Percentiles rank a stretch among this genome's conserved stretches.
These are phyloP conservation scores for Amblyteles armatorius DNA, from an alignment of 2,888 invertebrate species.

Conservation along the genomic window DNA sequence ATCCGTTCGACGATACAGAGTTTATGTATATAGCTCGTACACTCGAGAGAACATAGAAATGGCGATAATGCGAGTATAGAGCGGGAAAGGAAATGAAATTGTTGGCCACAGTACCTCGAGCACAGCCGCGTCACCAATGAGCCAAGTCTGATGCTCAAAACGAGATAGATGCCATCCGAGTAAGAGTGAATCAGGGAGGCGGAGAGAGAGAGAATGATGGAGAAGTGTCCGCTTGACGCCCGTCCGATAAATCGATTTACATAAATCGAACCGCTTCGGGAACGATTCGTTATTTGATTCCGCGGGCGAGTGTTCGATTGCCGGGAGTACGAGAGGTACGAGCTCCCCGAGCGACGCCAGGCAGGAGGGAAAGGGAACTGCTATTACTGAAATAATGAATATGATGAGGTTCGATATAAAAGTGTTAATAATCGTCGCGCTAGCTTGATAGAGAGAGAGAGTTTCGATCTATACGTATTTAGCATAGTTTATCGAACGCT, in stretches of 20 bases:
- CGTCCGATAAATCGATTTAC: conserved; percentile 64
- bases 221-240: conserved; percentile 61
- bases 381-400: conserved; percentile 58
- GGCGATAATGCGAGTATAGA: conserved; percentile 73
- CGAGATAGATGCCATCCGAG: conserved; percentile 17
- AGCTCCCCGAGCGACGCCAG: conserved; percentile 45
- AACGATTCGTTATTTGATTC: conserved; percentile 66
- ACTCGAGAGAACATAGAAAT: conserved; percentile 72
- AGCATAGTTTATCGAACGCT: conserved; percentile 2
- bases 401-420: conserved; percentile 62
- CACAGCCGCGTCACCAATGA: conserved; percentile 60
- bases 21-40: conserved; percentile 9
- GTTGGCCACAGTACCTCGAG: conserved; percentile 77
- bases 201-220: conserved; percentile 37
- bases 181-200: conserved; percentile 43
- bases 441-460: not conserved
- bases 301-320: conserved; percentile 27
- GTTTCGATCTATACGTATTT: conserved; percentile 66
- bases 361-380: not conserved
- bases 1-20: not conserved
- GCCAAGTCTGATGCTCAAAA: conserved; percentile 23
- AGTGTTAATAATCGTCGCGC: conserved; percentile 44
- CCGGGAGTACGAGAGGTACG: not conserved
- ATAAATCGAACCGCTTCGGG: conserved; percentile 65
- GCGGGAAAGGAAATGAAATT: conserved; percentile 75